Conservation (phyloP, 2,113 vertebrate species). For the Psilopsiagon aymara region DNA sequence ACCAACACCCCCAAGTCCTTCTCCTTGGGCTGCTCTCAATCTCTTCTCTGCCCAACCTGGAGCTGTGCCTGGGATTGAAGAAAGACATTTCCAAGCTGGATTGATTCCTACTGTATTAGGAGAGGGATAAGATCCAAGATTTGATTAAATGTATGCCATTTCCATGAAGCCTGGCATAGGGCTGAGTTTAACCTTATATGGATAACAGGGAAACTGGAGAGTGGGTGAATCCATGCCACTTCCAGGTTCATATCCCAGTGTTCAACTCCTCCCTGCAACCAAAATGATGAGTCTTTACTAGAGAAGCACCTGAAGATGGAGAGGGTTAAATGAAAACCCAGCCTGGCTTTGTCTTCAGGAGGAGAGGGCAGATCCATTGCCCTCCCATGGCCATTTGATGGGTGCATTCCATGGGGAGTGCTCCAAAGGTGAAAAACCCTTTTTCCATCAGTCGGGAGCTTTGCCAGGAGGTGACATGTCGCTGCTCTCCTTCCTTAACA, state of each 20-base stretch:
- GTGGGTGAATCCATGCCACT: background rate
- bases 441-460: background rate
- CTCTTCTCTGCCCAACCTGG: too few species aligned
- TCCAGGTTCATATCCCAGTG: background rate
- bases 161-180: rapidly evolving
- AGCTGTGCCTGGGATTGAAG: too few species aligned
- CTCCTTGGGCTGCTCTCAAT: too few species aligned
- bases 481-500: background rate
- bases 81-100: background rate
- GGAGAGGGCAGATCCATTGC: background rate
- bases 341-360: too few species aligned
- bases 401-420: background rate
- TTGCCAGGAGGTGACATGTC: rapidly evolving
- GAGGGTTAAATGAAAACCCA: background rate
- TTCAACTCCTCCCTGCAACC: background rate
- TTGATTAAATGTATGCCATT: background rate
- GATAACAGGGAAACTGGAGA: background rate
- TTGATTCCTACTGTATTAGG: background rate
- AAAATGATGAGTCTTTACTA: background rate
- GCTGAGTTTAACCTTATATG: background rate
- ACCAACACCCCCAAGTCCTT: too few species aligned
- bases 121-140: background rate
- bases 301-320: background rate
- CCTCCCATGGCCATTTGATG: rapidly evolving
- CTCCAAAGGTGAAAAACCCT: background rate